Evolutionary conservation across 2,888 invertebrate species (phyloP).

Genomic region (Lumbricus terrestris): DNA sequence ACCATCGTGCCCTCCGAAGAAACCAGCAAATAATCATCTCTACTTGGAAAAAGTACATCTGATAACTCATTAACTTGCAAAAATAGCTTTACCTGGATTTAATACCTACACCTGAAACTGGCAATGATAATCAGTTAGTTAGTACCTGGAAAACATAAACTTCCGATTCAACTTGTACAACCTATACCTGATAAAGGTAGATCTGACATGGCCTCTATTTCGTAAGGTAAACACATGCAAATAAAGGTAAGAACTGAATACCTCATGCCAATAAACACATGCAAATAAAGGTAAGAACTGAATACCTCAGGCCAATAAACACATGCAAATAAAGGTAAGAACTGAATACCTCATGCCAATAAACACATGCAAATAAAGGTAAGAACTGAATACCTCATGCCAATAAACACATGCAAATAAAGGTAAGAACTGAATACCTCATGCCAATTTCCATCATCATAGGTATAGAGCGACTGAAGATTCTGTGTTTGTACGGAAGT

Average conservation of each 20-base stretch:
- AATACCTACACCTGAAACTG: background rate
- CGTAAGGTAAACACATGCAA: background rate
- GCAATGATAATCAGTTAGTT: too few species aligned
- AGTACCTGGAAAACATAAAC: too few species aligned
- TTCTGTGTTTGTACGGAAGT: conserved; percentile 20
- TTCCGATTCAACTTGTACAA: background rate
- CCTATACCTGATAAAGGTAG: background rate
- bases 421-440: conserved; percentile 32
- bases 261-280: conserved; percentile 38
- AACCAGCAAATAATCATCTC: too few species aligned
- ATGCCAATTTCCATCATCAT: conserved; percentile 42
- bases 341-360: conserved; percentile 38
- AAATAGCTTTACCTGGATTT: too few species aligned
- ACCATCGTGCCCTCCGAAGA: too few species aligned
- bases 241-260: conserved; percentile 20
- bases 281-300: background rate
- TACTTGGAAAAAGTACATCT: too few species aligned
- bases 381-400: conserved; percentile 35
- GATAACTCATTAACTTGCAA: too few species aligned
- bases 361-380: background rate
- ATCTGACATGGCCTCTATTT: background rate
- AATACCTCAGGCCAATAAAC: conserved; percentile 37
- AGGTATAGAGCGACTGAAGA: conserved; percentile 32
- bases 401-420: too few species aligned
- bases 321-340: background rate